Base-by-base conservation (phyloP, 2,113 vertebrate species). In the Psephotus haematonotus region DNA sequence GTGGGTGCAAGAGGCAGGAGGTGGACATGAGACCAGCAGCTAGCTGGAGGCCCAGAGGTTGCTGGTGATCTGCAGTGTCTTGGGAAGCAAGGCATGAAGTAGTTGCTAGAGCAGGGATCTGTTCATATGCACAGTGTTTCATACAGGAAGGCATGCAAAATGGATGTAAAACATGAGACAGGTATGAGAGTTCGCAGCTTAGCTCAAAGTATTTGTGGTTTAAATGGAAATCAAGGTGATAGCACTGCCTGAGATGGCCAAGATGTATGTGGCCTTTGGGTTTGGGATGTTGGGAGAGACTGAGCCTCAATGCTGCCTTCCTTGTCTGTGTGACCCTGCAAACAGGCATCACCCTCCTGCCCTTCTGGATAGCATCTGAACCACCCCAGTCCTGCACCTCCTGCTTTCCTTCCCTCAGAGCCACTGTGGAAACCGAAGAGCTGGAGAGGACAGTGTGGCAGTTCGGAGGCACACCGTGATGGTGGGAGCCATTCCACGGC, bases 401-500 rank as follows among this genome's bases (percentile, higher is more conserved):
- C 17, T 16, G 4, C 7, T 64, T 70, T 65, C 10, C 25, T 78
- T 82, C 31, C 25, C 17, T 70, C 86, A 95, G 93, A 90, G 28
- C 15, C 5, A 1, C 74, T 47, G 77, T 75, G 60, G 37, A 84
- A 64, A 35, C 89, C 71, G 47, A 95, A 78, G 75, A 83, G 72
- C 86, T 95, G 59, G 82, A 68, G 57, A 90, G 60, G 59, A 60
- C 44, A 0, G 53, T 27, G 88, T 74, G 35, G 93, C 14, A 49
- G 39, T 43, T 87, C 0, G 3, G 50, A 72, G 70, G 62, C 78
- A 59, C 86, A 93, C 97, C 82, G 97, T 96, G 91, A 98, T 98
- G 97, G 97, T 98, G 93, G 97, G 97, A 97, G 81, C 95, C 90
- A 94, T 97, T 89, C 96, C 97, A 74, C 79, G 76, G 69, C 97